Percentiles rank a stretch among this genome's conserved stretches.
Evolutionary conservation across 2,797 vertebrate genomes (phyloP).

Genomic region (Myotis pilosus): DNA sequence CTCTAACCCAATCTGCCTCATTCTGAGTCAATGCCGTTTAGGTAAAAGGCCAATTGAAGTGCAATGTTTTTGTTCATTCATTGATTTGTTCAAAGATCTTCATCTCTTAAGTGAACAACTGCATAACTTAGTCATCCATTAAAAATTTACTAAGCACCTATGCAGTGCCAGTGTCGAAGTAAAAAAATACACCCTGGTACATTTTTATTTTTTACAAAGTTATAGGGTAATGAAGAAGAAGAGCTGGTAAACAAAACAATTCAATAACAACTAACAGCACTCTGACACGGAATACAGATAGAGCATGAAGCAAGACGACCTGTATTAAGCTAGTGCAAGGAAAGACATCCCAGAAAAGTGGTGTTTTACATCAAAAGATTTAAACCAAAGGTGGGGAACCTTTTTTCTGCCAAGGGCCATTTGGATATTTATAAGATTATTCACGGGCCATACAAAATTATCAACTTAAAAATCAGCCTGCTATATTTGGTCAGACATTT

Average conservation of each 20-base stretch:
- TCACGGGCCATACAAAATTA: too few species aligned
- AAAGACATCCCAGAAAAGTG: neutral
- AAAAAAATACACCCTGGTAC: neutral
- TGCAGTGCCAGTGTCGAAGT: neutral
- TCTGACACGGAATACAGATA: neutral
- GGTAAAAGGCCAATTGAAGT: neutral
- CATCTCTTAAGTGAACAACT: neutral
- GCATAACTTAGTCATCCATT: neutral
- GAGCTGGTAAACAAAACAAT: neutral
- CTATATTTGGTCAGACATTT: too few species aligned
- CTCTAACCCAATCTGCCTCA: neutral
- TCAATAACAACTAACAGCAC: neutral
- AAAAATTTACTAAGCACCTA: neutral
- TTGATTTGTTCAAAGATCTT: neutral
- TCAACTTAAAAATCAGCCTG: too few species aligned
- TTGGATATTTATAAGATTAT: too few species aligned
- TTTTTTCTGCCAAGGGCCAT: too few species aligned
- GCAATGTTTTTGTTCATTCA: neutral
- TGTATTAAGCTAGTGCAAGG: neutral
- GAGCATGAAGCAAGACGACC: neutral
- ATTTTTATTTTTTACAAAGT: neutral
- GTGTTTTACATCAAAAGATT: neutral
- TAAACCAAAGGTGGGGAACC: neutral
- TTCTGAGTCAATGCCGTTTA: neutral
- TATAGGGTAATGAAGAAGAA: neutral